phyloP scores from a whole-genome alignment of 1,140 invertebrate species.

The Paraescarpia echinospica region DNA sequence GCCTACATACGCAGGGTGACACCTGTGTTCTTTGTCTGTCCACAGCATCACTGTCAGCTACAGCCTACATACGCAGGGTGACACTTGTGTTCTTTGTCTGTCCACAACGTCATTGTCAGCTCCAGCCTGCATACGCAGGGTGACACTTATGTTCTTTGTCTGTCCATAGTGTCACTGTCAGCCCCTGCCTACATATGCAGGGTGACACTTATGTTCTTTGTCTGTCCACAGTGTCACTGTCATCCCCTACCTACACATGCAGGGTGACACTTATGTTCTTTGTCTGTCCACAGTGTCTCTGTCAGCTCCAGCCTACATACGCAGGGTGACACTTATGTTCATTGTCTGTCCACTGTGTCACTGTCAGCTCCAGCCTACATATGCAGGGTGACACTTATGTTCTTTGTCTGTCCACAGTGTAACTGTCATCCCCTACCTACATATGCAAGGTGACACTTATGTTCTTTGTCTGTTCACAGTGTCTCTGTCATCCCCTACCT shows the following conservation, averaged over 20 bases:
- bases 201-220: constrained; percentile 24
- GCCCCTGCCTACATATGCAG: constrained; percentile 36
- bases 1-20: constrained; percentile 32
- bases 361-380: constrained; percentile 36
- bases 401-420: constrained; percentile 32
- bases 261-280: constrained; percentile 26
- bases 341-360: constrained; percentile 31
- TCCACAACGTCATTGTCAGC: constrained; percentile 33
- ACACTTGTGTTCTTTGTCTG: constrained; percentile 22
- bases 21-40: constrained; percentile 20
- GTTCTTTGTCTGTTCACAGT: constrained; percentile 32
- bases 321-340: constrained; percentile 27
- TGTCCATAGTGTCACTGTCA: constrained; percentile 31
- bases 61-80: constrained; percentile 34
- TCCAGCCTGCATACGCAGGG: constrained; percentile 35
- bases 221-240: constrained; percentile 32
- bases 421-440: constrained; percentile 33
- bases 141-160: constrained; percentile 23
- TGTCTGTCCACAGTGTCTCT: constrained; percentile 33
- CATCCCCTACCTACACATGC: constrained; percentile 36
- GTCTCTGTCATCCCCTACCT: constrained; percentile 32
- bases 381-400: constrained; percentile 27
- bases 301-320: constrained; percentile 35
- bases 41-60: constrained; percentile 35
- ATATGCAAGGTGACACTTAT: constrained; percentile 31